phyloP scores from a whole-genome alignment of 2,797 vertebrate species.

The Chromis chromis region DNA sequence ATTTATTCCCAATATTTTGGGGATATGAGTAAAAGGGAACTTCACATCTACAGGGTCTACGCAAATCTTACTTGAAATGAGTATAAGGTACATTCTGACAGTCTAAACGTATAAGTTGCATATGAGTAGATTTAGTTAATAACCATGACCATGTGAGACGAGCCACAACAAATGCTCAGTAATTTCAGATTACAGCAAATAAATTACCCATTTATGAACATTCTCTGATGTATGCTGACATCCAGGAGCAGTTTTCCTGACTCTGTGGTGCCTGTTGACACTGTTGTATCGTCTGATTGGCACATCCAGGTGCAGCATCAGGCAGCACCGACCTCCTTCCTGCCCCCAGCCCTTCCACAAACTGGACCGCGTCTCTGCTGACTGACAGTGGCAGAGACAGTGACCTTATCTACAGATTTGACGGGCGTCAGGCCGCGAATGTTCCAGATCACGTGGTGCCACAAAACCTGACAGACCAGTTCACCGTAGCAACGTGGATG shows the following conservation, averaged over 20 bases:
- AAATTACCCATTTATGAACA: too few relatives aligned
- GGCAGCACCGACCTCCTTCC: constrained; percentile 95
- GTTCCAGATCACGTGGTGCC: constrained; percentile 93
- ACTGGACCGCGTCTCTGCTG: constrained; percentile 93
- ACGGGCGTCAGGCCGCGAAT: constrained; percentile 93
- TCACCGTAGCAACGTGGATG: constrained; percentile 97
- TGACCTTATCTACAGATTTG: constrained; percentile 94
- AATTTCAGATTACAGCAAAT: too few relatives aligned
- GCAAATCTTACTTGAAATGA: not conserved
- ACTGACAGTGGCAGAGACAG: constrained; percentile 90
- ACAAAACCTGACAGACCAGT: constrained; percentile 96
- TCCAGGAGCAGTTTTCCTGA: not conserved
- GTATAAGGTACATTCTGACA: not conserved
- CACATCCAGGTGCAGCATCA: constrained; percentile 90
- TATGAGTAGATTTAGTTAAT: not conserved
- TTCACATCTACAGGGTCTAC: not conserved
- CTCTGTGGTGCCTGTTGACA: constrained; percentile 14
- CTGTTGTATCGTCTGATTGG: constrained; percentile 37
- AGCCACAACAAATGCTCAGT: not conserved
- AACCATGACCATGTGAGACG: not conserved
- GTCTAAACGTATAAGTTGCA: not conserved
- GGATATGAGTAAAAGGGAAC: not conserved
- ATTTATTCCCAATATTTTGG: not conserved
- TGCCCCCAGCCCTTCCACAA: constrained; percentile 87
- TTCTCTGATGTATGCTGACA: too few relatives aligned